A percentile compares a stretch with the other conserved stretches of the same genome.
Evolutionary conservation across 2,113 vertebrate genomes (phyloP).

Genomic region (Gasterosteus aculeatus): DNA sequence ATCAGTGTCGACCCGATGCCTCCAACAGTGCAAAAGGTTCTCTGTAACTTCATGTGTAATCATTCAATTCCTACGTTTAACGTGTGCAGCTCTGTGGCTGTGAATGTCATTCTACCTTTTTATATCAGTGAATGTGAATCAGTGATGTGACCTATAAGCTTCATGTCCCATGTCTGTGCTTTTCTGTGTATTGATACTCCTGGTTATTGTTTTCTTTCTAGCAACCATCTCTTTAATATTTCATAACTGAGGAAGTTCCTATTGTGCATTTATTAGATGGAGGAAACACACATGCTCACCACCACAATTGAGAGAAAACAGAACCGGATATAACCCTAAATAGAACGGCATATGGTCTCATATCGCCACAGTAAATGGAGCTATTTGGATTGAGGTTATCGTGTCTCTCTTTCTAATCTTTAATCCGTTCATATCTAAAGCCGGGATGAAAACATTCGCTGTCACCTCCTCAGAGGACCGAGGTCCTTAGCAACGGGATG

Average conservation of each 20-base stretch:
- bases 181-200: background rate
- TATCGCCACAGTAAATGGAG: background rate
- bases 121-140: no score
- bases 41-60: background rate
- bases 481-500: background rate
- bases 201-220: background rate
- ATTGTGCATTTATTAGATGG: background rate
- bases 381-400: no score
- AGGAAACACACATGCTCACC: background rate
- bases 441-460: background rate
- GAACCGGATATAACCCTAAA: background rate
- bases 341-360: background rate
- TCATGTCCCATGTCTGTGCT: background rate
- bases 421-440: background rate
- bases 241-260: background rate
- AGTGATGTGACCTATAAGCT: background rate
- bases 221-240: background rate
- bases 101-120: background rate
- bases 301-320: no score
- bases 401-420: background rate
- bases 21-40: background rate
- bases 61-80: background rate
- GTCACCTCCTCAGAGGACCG: conserved; percentile 18
- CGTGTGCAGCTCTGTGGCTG: background rate
- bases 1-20: background rate